Base-by-base conservation (phyloP, 2,113 vertebrate species). In the Pseudolaguvia tuberculata region DNA sequence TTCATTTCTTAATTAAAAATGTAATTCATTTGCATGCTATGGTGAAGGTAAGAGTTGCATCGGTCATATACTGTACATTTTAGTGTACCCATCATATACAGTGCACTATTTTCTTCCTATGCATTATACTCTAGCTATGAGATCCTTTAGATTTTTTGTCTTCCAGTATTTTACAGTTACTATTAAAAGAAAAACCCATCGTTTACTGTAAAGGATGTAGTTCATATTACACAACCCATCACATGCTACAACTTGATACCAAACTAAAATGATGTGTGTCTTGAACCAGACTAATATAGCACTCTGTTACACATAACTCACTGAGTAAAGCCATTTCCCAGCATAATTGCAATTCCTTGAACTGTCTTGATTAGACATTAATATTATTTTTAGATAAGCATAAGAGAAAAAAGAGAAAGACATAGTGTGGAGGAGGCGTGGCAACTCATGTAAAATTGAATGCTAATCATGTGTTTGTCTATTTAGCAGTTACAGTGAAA, bases 361-460 rank as follows among this genome's bases (percentile, higher is more conserved):
- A 83, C 67, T 48, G 51, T 51, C 68, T 70, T 82, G 66, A 84
- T 83, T 82, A 84, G 79, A 80, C 27, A 69, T 70, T 25, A 61
- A 65, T 39, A 31, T 59, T 72, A 80, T 73, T 73, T 67, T 53
- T 73, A 66, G 84, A 79, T 72, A 55, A 55, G 42, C 66, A 59
- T 35, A 45, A 18, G 27, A 14, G 31, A 53, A 15, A n/a, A 53
- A 58, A n/a, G n/a, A n/a, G n/a, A n/a, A n/a, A n/a, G n/a, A n/a
- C n/a, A n/a, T n/a, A n/a, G n/a, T n/a, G n/a, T n/a, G n/a, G n/a
- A n/a, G n/a, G n/a, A n/a, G n/a, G n/a, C n/a, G n/a, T n/a, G n/a
- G n/a, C n/a, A n/a, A n/a, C n/a, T n/a, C n/a, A n/a, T n/a, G n/a
- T n/a, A n/a, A n/a, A n/a, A n/a, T n/a, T n/a, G n/a, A n/a, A n/a